Evolutionary conservation across 2,113 vertebrate species (phyloP).

Genomic region (Laterallus jamaicensis): DNA sequence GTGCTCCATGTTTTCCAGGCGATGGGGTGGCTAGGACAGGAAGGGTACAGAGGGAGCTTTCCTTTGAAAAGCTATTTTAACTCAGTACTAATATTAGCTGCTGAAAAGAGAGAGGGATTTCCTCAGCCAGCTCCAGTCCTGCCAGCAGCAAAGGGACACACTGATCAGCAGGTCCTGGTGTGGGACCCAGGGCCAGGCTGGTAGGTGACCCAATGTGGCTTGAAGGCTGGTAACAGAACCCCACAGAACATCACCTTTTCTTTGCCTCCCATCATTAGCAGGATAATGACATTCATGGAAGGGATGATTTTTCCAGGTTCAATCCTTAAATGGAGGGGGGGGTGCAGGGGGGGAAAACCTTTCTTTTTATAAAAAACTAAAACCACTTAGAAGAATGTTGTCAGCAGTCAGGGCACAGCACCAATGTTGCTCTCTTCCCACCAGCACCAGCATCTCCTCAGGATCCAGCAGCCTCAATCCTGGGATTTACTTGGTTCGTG

Average conservation of each 20-base stretch:
- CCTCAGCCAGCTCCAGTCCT: neutral
- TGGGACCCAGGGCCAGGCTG: neutral
- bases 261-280: neutral
- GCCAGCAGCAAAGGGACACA: neutral
- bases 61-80: neutral
- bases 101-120: neutral
- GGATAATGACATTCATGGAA: rapidly evolving
- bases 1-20: neutral
- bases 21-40: neutral
- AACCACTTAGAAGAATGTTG: neutral
- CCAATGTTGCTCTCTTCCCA: neutral
- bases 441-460: neutral
- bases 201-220: neutral
- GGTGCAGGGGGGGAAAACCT: too few species aligned
- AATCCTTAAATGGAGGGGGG: neutral
- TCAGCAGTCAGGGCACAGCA: neutral
- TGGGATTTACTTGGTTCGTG: neutral
- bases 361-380: too few species aligned
- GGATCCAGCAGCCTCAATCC: neutral
- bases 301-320: neutral
- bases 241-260: neutral
- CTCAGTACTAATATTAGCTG: rapidly evolving
- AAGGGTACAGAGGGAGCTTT: neutral
- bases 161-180: neutral
- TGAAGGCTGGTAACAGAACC: neutral